Evolutionary conservation across 30 jellyfish, hydroid and myxozoan species (phyloP).

Genomic region (Chironex yamaguchii): DNA sequence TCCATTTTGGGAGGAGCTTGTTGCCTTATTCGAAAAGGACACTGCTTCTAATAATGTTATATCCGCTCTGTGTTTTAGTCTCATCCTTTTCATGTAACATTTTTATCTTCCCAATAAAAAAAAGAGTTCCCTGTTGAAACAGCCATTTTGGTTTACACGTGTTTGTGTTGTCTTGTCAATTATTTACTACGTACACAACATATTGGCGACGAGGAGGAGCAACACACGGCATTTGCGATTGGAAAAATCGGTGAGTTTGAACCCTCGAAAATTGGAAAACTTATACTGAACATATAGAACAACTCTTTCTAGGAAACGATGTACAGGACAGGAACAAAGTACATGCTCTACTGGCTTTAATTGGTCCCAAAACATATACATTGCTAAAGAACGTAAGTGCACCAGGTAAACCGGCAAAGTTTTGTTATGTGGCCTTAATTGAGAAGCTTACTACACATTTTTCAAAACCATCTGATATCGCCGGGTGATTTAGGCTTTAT

Average conservation of each 20-base stretch:
- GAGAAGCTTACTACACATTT: background rate
- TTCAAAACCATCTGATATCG: background rate
- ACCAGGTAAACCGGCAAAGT: background rate
- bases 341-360: background rate
- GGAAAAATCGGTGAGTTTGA: background rate
- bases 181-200: no score
- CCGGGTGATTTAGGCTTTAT: background rate
- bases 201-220: no score
- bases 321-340: background rate
- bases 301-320: background rate
- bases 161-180: no score
- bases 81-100: no score
- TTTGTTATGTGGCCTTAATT: background rate
- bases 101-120: no score
- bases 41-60: no score
- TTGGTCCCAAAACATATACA: background rate
- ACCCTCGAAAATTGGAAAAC: background rate
- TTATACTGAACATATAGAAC: background rate
- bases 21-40: no score
- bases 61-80: no score
- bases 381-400: no score
- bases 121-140: no score
- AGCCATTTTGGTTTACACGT: no score
- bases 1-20: no score
- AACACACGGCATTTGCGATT: background rate